A percentile compares a stretch with the other conserved stretches of the same genome.
Evolutionary conservation across 2,888 invertebrate species (phyloP).

Genomic region (Leptothorax acervorum): DNA sequence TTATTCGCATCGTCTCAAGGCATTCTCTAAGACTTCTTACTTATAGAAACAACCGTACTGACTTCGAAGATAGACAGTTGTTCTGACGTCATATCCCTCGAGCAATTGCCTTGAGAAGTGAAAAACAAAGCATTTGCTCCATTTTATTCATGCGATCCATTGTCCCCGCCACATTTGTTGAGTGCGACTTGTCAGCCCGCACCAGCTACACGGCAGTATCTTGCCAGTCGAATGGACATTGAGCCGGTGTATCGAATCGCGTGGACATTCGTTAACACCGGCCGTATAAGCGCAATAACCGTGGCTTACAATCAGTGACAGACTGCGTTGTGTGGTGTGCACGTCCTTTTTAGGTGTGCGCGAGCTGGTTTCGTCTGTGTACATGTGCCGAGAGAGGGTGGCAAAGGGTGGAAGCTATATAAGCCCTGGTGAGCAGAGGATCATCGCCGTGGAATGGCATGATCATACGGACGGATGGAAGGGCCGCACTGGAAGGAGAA

Average conservation of each 20-base stretch:
- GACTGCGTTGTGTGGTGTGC: conserved; percentile 26
- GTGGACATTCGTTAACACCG: conserved; percentile 56
- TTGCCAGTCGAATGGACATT: conserved; percentile 51
- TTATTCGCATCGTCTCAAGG: neutral
- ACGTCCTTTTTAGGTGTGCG: conserved; percentile 46
- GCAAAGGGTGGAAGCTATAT: conserved; percentile 65
- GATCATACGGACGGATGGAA: conserved; percentile 78
- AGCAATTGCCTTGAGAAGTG: neutral
- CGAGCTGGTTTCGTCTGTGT: conserved; percentile 40
- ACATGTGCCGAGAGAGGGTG: conserved; percentile 61
- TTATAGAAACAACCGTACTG: neutral
- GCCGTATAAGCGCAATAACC: conserved; percentile 34
- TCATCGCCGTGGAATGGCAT: conserved; percentile 81
- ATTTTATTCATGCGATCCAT: conserved; percentile 37
- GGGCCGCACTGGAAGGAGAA: conserved; percentile 62
- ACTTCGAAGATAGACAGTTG: neutral
- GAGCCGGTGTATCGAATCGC: conserved; percentile 52
- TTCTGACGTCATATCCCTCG: neutral
- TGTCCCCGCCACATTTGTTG: conserved; percentile 26
- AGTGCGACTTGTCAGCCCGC: conserved; percentile 34
- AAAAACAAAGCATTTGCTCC: conserved; percentile 4
- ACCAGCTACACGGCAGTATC: conserved; percentile 23
- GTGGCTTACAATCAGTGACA: neutral
- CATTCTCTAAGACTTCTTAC: neutral
- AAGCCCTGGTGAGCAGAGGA: conserved; percentile 79